Evolutionary conservation across 1,140 invertebrate genomes (phyloP).

Genomic region (Drosophila subpulchrella): DNA sequence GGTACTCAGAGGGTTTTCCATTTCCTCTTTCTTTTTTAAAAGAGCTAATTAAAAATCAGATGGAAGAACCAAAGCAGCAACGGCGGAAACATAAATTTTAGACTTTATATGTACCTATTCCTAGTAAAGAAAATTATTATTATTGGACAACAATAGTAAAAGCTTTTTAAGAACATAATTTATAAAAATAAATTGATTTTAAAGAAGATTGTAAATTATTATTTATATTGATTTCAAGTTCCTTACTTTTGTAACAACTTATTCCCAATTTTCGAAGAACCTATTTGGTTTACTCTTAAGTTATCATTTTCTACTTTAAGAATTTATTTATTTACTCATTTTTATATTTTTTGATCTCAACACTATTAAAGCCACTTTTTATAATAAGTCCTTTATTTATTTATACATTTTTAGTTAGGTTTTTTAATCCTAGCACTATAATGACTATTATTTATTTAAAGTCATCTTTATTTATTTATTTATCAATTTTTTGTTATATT

Average conservation of each 20-base stretch:
- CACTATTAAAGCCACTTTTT: no score
- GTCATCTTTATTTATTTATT: neutral
- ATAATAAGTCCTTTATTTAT: no score
- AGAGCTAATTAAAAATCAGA: constrained; percentile 8
- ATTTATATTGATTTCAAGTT: no score
- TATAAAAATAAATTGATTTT: no score
- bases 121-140: neutral
- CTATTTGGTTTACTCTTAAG: no score
- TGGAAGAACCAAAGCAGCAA: neutral
- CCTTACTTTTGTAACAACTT: no score
- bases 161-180: no score
- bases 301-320: no score
- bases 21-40: neutral
- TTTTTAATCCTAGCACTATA: no score
- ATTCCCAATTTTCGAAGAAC: no score
- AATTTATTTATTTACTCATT: neutral
- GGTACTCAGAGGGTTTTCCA: neutral
- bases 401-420: neutral
- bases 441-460: neutral
- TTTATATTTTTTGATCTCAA: neutral
- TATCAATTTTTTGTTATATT: neutral
- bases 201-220: no score
- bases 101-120: neutral
- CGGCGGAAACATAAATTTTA: neutral
- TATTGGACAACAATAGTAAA: neutral